These are phyloP conservation scores for Mesitornis unicolor DNA, from an alignment of 2,113 vertebrate genomes.

Conservation along the genomic window DNA sequence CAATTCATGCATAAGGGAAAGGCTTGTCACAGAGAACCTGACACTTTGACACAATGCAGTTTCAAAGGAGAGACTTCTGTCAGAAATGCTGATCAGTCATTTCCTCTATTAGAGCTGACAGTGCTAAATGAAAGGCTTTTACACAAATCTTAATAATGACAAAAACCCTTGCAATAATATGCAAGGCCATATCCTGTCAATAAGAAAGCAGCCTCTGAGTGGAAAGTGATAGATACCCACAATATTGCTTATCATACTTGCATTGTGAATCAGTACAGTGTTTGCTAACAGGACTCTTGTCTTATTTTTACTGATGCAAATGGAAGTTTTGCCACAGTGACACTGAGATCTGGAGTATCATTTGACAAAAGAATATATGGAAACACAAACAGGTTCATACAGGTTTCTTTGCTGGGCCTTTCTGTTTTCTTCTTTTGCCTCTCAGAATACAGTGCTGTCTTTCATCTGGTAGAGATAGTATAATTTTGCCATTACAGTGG, in stretches of 20 bases:
- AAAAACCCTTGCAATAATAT: neutral
- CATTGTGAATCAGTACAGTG: neutral
- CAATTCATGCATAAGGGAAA: constrained; percentile 4
- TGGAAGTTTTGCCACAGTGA: neutral
- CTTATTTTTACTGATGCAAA: neutral
- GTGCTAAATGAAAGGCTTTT: constrained; percentile 58
- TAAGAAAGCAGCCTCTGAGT: neutral
- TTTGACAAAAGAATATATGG: neutral
- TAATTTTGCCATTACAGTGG: neutral
- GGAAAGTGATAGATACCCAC: neutral
- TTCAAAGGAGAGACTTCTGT: constrained; percentile 35
- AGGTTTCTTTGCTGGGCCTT: neutral
- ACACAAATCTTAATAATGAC: constrained; percentile 27
- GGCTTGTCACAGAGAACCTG: constrained; percentile 11
- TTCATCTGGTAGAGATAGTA: neutral
- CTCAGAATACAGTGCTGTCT: neutral
- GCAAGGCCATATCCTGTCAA: neutral
- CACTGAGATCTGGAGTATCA: neutral
- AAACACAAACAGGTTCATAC: neutral
- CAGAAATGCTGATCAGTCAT: constrained; percentile 34
- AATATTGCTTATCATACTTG: neutral
- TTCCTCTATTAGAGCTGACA: constrained; percentile 41
- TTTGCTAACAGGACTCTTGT: neutral
- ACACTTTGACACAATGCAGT: constrained; percentile 30
- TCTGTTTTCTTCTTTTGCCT: neutral